Evolutionary conservation across 2,797 vertebrate species (phyloP), one percentile per base, ranked within the genome.

Genomic region (Ciconia nigra): DNA sequence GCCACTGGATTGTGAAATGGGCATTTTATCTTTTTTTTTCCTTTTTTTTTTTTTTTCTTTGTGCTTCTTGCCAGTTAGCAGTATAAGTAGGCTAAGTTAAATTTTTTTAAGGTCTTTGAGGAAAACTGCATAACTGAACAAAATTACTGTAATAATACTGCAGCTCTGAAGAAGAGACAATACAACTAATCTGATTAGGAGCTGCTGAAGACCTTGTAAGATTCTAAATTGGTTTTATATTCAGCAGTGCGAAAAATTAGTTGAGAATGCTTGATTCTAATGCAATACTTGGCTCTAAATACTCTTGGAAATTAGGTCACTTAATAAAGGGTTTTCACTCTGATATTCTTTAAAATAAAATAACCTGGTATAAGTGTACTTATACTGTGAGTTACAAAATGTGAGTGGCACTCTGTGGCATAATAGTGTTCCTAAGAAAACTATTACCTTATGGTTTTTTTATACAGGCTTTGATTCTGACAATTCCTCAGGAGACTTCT

Each of bases 401-500:
- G 46, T 76, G 87, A 47, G 51, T 59, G 49, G 65, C 22, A 17
- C 42, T 81, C 35, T 26, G 65, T 83, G 86, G 29, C n/a, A 10
- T 61, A 55, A 54, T n/a, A 39, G 76, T 31, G 5, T 44, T 76
- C 54, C 67, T 37, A 18, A 31, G 13, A 35, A 52, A 71, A 21
- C 74, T 18, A 5, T 67, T 39, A 13, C 49, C 9, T 46, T 86
- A 9, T 55, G 87, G 47, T 77, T 96, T 77, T 96, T 97, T 96
- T 39, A 35, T 44, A 33, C 97, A 99, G 99, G 99, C 99, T 99
- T 99, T 96, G 99, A 99, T 96, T 99, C 99, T 2, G 99, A 99
- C 62, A 99, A 99, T 98, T 99, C 99, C n/a, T 99, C 98, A 6
- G 99, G 99, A 96, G 99, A 99, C 37, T 98, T 98, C 92, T 99